Conservation (phyloP, 2,888 invertebrate species). For the Diploptera punctata region DNA sequence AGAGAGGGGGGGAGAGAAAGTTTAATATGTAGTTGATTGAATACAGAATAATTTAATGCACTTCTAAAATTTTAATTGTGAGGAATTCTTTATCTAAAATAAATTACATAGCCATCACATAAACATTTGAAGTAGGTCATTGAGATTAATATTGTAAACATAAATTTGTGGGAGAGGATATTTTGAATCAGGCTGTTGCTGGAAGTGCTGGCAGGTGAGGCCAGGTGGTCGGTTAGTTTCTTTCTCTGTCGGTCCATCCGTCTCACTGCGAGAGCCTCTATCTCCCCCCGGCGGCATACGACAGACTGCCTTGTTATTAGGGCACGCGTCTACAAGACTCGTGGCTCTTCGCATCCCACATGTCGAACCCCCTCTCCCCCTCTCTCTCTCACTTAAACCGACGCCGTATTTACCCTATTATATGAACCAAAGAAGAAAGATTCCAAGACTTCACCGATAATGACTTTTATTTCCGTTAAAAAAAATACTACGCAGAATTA, state of each 20-base stretch:
- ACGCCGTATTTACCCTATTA: slow-evolving; percentile 11
- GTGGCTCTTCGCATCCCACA: slow-evolving; percentile 27
- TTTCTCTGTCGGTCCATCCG: background rate
- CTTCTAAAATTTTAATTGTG: too few species aligned
- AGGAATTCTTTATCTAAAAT: too few species aligned
- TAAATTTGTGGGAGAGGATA: background rate
- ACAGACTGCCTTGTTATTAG: slow-evolving; percentile 23
- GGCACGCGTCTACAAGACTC: slow-evolving; percentile 26
- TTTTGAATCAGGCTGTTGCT: background rate
- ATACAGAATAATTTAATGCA: too few species aligned
- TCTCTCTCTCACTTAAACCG: background rate
- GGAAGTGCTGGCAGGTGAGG: slow-evolving; percentile 12
- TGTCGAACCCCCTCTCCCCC: background rate
- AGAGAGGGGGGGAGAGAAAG: too few species aligned
- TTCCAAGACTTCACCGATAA: background rate
- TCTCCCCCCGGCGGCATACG: background rate
- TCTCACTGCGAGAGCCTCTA: background rate
- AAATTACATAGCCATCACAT: too few species aligned
- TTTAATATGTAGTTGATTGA: too few species aligned
- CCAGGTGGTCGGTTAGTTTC: slow-evolving; percentile 16
- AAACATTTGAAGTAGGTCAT: too few species aligned
- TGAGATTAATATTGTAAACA: background rate
- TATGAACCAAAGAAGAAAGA: background rate
- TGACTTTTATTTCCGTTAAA: background rate
- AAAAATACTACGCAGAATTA: background rate